These are phyloP conservation scores for human DNA, from an alignment of 2,113 vertebrate species.

Conservation along the genomic window DNA sequence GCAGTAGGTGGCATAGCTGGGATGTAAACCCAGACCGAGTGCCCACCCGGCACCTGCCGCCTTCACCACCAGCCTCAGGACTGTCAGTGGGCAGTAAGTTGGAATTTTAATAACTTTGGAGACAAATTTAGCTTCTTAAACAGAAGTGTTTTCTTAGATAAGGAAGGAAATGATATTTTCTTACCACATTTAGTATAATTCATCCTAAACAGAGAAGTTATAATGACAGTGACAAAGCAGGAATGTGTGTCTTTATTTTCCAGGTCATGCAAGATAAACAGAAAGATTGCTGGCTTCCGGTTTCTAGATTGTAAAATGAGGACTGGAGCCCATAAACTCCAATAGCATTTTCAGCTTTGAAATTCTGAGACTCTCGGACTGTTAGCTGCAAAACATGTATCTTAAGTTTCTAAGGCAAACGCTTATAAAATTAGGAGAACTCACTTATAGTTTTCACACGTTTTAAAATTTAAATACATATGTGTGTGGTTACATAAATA, in stretches of 20 bases:
- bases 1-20: not conserved
- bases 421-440: too few species aligned
- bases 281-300: rapidly evolving
- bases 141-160: not conserved
- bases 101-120: not conserved
- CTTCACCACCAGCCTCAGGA: rapidly evolving
- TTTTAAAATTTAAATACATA: too few species aligned
- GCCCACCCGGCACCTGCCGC: rapidly evolving
- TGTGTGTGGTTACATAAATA: too few species aligned
- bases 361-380: too few species aligned
- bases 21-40: not conserved
- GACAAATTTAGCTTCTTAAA: not conserved
- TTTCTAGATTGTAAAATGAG: not conserved
- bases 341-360: too few species aligned
- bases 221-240: not conserved
- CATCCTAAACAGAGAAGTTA: not conserved
- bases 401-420: too few species aligned
- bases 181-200: not conserved
- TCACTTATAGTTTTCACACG: too few species aligned
- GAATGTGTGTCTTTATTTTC: not conserved
- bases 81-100: not conserved
- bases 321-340: not conserved
- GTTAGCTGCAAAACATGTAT: too few species aligned
- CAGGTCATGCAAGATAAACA: not conserved
- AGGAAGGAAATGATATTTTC: constrained; percentile 9